phyloP scores from a whole-genome alignment of 1,140 invertebrate genomes.

The Globodera rostochiensis region DNA sequence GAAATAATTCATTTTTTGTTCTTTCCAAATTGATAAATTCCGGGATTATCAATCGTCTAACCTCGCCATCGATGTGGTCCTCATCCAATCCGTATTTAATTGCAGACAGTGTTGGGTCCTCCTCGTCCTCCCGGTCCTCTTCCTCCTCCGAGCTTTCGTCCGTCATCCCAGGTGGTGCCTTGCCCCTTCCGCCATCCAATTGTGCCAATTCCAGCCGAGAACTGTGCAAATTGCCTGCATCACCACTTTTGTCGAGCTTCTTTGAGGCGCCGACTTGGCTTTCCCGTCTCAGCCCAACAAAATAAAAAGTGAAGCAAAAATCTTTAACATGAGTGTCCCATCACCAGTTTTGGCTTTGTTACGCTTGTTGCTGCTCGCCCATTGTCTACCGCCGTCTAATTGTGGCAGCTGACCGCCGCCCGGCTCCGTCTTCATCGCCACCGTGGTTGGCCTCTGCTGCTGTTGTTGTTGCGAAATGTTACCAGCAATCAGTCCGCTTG shows the following conservation, averaged over 20 bases:
- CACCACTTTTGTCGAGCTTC: neutral
- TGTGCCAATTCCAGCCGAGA: conserved; percentile 32
- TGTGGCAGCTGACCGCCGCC: neutral
- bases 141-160: conserved; percentile 56
- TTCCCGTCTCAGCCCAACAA: no score
- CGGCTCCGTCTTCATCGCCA: neutral
- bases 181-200: conserved; percentile 51
- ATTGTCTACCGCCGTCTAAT: conserved; percentile 4
- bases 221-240: neutral
- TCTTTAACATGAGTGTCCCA: neutral
- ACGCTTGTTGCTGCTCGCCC: neutral
- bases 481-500: neutral
- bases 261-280: neutral
- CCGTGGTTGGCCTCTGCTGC: neutral
- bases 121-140: conserved; percentile 35
- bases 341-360: neutral
- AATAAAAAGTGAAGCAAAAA: no score
- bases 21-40: neutral
- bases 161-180: conserved; percentile 48
- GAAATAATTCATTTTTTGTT: conserved; percentile 22
- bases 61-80: conserved; percentile 34
- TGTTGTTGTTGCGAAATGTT: neutral
- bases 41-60: neutral
- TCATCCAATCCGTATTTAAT: conserved; percentile 19
- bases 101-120: conserved; percentile 7